A percentile compares a stretch with the other conserved stretches of the same genome.
These are phyloP conservation scores for Ramphastos sulfuratus DNA, from an alignment of 2,113 vertebrate species.

Conservation along the genomic window DNA sequence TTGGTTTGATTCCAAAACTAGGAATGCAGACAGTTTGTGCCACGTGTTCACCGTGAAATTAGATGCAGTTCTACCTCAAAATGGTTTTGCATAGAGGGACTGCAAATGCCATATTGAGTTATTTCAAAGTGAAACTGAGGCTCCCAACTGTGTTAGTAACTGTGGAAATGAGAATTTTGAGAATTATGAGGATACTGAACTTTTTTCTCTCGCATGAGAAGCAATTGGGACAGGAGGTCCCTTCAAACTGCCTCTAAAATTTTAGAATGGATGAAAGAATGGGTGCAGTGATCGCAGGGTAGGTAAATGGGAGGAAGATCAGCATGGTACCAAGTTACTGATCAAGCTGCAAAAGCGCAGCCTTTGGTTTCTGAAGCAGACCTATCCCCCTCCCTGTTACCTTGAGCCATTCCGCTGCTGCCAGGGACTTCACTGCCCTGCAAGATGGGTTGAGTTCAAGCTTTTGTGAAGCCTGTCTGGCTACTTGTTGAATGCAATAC, in stretches of 20 bases:
- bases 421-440: background rate
- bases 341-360: background rate
- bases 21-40: background rate
- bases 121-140: background rate
- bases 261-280: background rate
- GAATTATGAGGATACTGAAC: background rate
- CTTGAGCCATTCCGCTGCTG: background rate
- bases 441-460: background rate
- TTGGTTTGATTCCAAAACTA: background rate
- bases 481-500: background rate
- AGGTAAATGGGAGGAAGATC: background rate
- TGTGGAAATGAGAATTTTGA: background rate
- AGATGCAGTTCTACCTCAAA: background rate
- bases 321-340: background rate
- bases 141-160: background rate
- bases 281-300: accelerated
- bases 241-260: background rate
- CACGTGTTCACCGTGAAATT: background rate
- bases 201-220: background rate
- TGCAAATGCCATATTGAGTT: background rate
- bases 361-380: background rate
- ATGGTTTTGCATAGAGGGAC: background rate
- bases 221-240: background rate
- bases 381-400: background rate
- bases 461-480: background rate